Conservation (phyloP, 2,797 vertebrate genomes). For the Ctenopoma multispine region DNA sequence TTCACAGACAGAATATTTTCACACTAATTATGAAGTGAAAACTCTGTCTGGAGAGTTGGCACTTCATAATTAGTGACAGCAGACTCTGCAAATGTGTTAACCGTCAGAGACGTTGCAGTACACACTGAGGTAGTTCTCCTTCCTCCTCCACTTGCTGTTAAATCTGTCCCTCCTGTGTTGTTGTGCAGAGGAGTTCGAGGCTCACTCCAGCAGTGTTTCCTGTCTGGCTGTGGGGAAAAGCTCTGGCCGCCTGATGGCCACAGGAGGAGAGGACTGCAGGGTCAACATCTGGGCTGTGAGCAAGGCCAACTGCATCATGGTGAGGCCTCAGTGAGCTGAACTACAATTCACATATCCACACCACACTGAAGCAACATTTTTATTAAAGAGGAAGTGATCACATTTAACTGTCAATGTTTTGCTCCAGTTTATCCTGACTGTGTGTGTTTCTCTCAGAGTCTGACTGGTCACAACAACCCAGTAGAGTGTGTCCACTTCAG, state of each 20-base stretch:
- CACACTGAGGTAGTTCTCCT: background rate
- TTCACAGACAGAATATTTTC: no score
- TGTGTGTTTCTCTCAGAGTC: conserved; percentile 81
- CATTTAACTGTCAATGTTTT: background rate
- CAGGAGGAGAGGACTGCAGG: conserved; percentile 93
- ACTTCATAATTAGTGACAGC: no score
- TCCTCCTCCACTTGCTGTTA: no score
- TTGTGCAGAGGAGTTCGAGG: conserved; percentile 91
- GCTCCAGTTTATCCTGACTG: background rate
- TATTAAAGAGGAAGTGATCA: background rate
- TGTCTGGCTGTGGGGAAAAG: conserved; percentile 91
- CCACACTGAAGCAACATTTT: background rate
- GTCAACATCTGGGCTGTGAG: conserved; percentile 97
- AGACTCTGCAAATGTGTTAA: no score
- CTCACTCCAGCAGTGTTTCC: conserved; percentile 91
- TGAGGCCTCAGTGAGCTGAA: conserved; percentile 57
- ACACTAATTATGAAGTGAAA: no score
- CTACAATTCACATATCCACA: background rate
- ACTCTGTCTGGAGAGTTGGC: no score
- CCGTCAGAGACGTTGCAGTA: no score
- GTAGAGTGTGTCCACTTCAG: conserved; percentile 95
- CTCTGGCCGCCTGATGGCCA: conserved; percentile 93
- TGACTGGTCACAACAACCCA: conserved; percentile 91
- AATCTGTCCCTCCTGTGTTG: conserved; percentile 16
- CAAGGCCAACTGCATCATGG: conserved; percentile 98